Base-by-base conservation (phyloP, 2,113 vertebrate species). In the Coryphaenoides rupestris region DNA sequence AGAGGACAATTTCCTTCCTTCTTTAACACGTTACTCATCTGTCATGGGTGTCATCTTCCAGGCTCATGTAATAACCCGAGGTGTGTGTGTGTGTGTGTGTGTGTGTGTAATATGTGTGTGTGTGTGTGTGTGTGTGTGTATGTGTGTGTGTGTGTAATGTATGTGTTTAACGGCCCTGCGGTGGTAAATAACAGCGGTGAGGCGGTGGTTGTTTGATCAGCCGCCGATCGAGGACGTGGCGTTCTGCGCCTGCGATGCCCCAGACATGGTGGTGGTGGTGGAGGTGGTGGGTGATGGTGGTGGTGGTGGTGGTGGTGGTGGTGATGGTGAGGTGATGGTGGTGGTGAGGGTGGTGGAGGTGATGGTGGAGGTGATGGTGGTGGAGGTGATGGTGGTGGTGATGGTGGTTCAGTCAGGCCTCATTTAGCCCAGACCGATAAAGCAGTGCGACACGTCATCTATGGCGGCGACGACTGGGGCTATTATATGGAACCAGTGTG, bases 341-440 rank as follows among this genome's bases (percentile, higher is more conserved):
- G 83, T 70, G 86, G 87, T 85, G 81, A 84, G 85, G 88, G 85
- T 79, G 85, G 84, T 87, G 79, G 77, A 83, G 75, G 81, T 82
- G 79, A 81, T 74, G 81, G 87, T 84, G 81, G 83, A 68, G 86
- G 87, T 85, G 81, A 84, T 86, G 84, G 81, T 65, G 82, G 65
- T 70, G 79, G 77, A 83, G 75, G 81, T 82, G 79, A 81, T 74
- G 81, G 87, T 84, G 81, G 83, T 70, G 86, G 87, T 85, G 81
- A 84, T 84, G 88, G 85, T 79, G 85, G 84, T 87, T 81, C 55
- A 74, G 89, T 90, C 87, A 88, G 84, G 87, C 88, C 76, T 85
- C 87, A 88, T 90, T 90, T 88, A 90, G 87, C 79, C 79, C 82
- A 84, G 84, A 89, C 84, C 88, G 88, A 89, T 85, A 82, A n/a